Conservation (phyloP, 53 echinoderm and acorn worm species). For the Crossaster papposus region DNA sequence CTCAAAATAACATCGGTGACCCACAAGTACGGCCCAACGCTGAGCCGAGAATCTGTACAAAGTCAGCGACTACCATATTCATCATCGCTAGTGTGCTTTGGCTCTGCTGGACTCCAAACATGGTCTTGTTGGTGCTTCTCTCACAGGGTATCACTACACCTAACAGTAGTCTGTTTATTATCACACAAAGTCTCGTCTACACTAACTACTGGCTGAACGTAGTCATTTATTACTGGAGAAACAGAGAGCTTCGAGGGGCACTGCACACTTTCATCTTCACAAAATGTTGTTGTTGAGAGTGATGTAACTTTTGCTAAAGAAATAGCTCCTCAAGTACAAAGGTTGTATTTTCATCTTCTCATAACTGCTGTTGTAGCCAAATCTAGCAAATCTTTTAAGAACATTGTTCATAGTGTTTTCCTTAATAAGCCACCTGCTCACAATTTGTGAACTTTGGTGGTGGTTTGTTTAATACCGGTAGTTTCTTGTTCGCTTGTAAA, state of each 20-base stretch:
- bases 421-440: no score
- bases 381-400: no score
- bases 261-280: not conserved
- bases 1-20: not conserved
- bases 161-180: no score
- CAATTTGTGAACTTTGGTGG: no score
- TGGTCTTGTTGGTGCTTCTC: not conserved
- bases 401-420: no score
- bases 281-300: not conserved
- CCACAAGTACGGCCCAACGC: not conserved
- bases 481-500: no score
- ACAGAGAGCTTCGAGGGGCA: conserved; percentile 8
- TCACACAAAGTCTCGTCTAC: not conserved
- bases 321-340: no score
- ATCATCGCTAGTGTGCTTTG: not conserved
- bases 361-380: no score
- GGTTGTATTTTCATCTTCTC: no score
- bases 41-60: not conserved
- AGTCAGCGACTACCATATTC: conserved; percentile 4
- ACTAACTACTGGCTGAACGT: conserved; percentile 25
- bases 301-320: not conserved
- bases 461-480: no score
- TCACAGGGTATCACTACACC: not conserved
- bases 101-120: not conserved
- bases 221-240: conserved; percentile 21